Evolutionary conservation across 2,888 invertebrate species (phyloP), one percentile per base, ranked within the genome.

Genomic region (Cepaea hortensis): DNA sequence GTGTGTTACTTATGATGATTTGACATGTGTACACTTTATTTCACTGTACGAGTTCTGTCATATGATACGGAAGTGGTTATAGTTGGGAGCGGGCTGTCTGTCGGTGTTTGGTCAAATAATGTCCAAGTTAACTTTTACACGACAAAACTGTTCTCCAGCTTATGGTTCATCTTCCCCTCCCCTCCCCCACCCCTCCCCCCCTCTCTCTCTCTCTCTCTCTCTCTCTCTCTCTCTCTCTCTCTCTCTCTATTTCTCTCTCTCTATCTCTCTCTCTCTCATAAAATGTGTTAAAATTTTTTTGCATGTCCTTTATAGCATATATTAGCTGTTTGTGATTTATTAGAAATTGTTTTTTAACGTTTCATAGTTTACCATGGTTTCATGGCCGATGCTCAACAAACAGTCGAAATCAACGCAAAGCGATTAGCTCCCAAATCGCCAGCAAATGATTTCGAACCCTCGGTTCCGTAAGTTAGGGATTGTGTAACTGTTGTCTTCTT

Each of bases 161-260:
- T 15, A 6, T 5, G 18, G 15, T 68, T 6, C 13, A 7, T 68
- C 68, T 68, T 15, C 13, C 68, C 13, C 68, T 68, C 68, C 13
- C 68, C 13, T 0, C n/a, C 76, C 6, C 76, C n/a, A 5, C 6
- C 76, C 6, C 76, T 76, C 23, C 48, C 4, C 3, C 23, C 0
- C 55, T 79, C 79, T 79, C 79, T 79, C 55, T 79, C 55, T 79
- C 79, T 79, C 55, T 55, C 55, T 79, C 55, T 50, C 48, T 79
- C 55, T 79, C 55, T 50, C 55, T 50, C 55, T 48, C 79, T 79
- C 79, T 48, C 79, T 79, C 79, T 79, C 79, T 79, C 79, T 79
- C 79, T 79, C 79, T 79, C 79, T 79, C 79, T 50, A 2, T 79
- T 55, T 79, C 79, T 50, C 79, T 20, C n/a, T 35, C 35, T 35